Evolutionary conservation across 2,888 invertebrate genomes (phyloP).

Genomic region (Malachius bipustulatus): DNA sequence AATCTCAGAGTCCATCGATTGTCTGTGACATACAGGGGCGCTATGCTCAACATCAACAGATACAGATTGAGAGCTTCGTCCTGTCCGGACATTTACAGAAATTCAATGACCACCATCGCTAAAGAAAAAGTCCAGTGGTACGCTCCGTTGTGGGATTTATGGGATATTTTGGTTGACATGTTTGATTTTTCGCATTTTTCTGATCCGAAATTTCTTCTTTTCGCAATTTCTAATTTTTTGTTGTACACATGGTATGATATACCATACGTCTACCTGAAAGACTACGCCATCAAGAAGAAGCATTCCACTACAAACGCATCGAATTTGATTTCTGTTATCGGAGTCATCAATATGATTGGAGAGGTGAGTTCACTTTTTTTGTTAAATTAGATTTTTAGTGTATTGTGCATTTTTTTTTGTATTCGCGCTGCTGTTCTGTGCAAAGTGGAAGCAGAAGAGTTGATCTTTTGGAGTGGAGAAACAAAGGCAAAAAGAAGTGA

Average conservation of each 20-base stretch:
- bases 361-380: conserved; percentile 63
- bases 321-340: conserved; percentile 75
- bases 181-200: conserved; percentile 70
- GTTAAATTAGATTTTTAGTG: too few species aligned
- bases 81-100: conserved; percentile 81
- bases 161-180: conserved; percentile 64
- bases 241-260: conserved; percentile 90
- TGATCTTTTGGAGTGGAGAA: too few species aligned
- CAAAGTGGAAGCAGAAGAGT: too few species aligned
- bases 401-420: neutral
- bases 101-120: conserved; percentile 77
- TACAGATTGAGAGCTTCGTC: conserved; percentile 74
- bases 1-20: conserved; percentile 63
- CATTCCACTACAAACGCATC: conserved; percentile 62
- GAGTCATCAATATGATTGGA: conserved; percentile 78
- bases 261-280: conserved; percentile 82
- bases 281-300: conserved; percentile 58
- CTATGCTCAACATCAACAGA: conserved; percentile 72
- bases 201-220: conserved; percentile 61
- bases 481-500: too few species aligned
- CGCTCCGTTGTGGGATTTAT: conserved; percentile 63
- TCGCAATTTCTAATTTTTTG: conserved; percentile 78
- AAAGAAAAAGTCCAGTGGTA: conserved; percentile 66
- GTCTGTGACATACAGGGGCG: conserved; percentile 72
- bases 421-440: too few species aligned